A percentile compares a stretch with the other conserved stretches of the same genome.
phyloP scores from a whole-genome alignment of 2,113 vertebrate genomes.

The Oostethus manadensis region DNA sequence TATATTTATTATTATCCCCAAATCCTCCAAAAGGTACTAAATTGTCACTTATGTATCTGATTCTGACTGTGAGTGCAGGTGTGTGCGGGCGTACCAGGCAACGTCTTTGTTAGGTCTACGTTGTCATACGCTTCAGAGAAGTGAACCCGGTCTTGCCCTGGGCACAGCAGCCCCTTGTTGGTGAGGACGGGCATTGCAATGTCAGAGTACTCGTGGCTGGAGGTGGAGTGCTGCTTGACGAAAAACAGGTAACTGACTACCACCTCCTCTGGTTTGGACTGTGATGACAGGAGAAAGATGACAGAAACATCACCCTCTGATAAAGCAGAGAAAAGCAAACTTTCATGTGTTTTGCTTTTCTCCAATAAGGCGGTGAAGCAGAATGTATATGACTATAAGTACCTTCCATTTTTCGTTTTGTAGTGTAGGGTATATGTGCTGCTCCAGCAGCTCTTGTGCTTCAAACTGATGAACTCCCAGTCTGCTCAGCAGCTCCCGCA shows the following conservation, averaged over 20 bases:
- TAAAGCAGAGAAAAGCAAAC: too few relatives aligned
- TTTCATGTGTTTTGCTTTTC: neutral
- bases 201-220: constrained; percentile 50
- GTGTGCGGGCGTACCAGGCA: constrained; percentile 59
- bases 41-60: too few relatives aligned
- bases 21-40: too few relatives aligned
- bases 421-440: constrained; percentile 73
- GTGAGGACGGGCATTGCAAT: constrained; percentile 67
- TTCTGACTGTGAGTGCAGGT: constrained; percentile 1
- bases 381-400: neutral
- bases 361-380: neutral
- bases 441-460: constrained; percentile 68
- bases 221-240: constrained; percentile 70
- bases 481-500: constrained; percentile 67
- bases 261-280: constrained; percentile 65
- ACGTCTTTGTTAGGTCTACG: constrained; percentile 56
- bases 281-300: neutral
- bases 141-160: constrained; percentile 58
- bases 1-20: too few relatives aligned
- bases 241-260: constrained; percentile 75
- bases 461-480: constrained; percentile 72
- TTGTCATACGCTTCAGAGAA: constrained; percentile 72
- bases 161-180: constrained; percentile 65
- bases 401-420: constrained; percentile 69
- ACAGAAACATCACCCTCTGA: too few relatives aligned